Percentiles rank a stretch among this genome's conserved stretches.
These are phyloP conservation scores for Naso thynnoides DNA, from an alignment of 2,797 vertebrate genomes.

Conservation along the genomic window DNA sequence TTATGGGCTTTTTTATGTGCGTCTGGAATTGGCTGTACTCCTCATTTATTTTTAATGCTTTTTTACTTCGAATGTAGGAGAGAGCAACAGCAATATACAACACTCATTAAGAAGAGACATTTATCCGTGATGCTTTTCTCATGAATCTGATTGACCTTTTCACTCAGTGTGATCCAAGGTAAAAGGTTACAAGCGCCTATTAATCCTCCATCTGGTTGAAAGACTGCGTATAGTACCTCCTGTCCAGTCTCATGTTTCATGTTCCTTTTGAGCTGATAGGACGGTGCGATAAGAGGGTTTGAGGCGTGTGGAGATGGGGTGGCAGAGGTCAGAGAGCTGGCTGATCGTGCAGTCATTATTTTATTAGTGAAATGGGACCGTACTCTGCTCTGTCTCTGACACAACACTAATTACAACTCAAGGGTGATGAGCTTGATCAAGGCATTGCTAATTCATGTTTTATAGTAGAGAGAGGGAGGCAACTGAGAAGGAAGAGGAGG, in stretches of 20 bases:
- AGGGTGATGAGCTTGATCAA: slow-evolving; percentile 69
- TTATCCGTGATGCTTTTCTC: slow-evolving; percentile 70
- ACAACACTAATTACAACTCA: slow-evolving; percentile 68
- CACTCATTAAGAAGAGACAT: slow-evolving; percentile 71
- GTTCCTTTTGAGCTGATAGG: slow-evolving; percentile 55
- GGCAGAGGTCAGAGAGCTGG: slow-evolving; percentile 52
- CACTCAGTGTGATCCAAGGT: slow-evolving; percentile 56
- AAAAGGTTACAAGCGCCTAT: slow-evolving; percentile 69
- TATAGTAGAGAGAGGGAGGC: slow-evolving; percentile 32
- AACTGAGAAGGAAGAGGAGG: neutral
- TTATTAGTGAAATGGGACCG: slow-evolving; percentile 57
- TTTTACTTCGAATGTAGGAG: slow-evolving; percentile 38
- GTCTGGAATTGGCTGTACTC: slow-evolving; percentile 60
- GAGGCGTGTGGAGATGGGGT: slow-evolving; percentile 32
- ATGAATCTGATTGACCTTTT: slow-evolving; percentile 85
- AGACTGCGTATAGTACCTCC: slow-evolving; percentile 47
- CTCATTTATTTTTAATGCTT: slow-evolving; percentile 74
- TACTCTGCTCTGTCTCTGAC: slow-evolving; percentile 49
- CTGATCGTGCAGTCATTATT: slow-evolving; percentile 57
- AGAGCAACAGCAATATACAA: slow-evolving; percentile 43
- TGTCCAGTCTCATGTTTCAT: slow-evolving; percentile 65
- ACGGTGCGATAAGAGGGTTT: slow-evolving; percentile 41
- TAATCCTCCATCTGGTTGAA: slow-evolving; percentile 43
- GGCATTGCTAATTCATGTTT: slow-evolving; percentile 56
- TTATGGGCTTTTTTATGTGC: slow-evolving; percentile 73